Evolutionary conservation across 2,797 vertebrate genomes (phyloP).

Genomic region (Emys orbicularis): DNA sequence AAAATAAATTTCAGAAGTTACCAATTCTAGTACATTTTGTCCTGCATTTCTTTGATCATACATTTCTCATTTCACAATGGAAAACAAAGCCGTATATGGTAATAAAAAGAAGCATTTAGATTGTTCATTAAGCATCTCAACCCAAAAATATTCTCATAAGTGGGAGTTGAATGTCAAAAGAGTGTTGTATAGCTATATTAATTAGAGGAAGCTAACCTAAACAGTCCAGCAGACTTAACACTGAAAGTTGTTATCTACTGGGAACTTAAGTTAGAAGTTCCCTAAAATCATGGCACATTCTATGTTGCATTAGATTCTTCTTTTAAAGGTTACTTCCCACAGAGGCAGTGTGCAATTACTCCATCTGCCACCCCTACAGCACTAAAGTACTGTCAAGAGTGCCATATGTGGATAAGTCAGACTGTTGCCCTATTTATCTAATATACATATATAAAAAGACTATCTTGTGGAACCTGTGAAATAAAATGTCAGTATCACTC

Average conservation of each 20-base stretch:
- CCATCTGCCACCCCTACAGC: conserved; percentile 74
- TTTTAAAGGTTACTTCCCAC: conserved; percentile 65
- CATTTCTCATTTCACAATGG: not conserved
- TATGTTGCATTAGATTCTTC: conserved; percentile 1
- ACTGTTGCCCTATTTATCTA: conserved; percentile 63
- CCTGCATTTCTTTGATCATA: not conserved
- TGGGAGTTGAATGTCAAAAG: conserved; percentile 19
- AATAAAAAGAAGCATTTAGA: not conserved
- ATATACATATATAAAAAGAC: conserved; percentile 2
- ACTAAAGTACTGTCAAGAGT: conserved; percentile 43
- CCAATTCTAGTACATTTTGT: not conserved
- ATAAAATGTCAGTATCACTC: conserved; percentile 39
- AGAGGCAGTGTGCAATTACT: conserved; percentile 69
- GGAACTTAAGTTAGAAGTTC: conserved; percentile 33
- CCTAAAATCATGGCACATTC: conserved; percentile 36
- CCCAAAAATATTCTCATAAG: not conserved
- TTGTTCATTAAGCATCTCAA: not conserved
- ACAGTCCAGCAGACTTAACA: conserved; percentile 7
- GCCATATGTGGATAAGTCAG: conserved; percentile 70
- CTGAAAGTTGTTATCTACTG: not conserved
- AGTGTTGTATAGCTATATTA: conserved; percentile 5
- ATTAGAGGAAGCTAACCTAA: conserved; percentile 25
- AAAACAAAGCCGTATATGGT: not conserved
- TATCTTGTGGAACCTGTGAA: conserved; percentile 39
- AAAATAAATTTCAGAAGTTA: not conserved